These are phyloP conservation scores for Phytoseiulus persimilis DNA, from an alignment of 2,888 invertebrate genomes.

Conservation along the genomic window DNA sequence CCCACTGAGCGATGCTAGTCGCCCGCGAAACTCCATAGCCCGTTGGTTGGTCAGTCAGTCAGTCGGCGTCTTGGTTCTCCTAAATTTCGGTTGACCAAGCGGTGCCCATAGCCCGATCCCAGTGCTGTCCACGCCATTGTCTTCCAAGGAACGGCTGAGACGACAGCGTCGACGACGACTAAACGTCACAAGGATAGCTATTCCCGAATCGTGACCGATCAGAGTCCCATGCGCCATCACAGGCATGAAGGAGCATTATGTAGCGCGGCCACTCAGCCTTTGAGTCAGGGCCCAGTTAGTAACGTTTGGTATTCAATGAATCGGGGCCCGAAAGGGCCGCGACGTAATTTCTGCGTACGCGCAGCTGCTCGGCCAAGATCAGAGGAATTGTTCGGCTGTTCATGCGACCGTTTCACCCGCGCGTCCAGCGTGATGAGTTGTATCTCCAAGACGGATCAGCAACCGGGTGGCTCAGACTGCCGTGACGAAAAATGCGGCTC, in stretches of 20 bases:
- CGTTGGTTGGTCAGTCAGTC: background rate
- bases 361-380: background rate
- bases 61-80: too few species aligned
- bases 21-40: background rate
- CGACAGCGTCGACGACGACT: background rate
- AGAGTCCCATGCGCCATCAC: background rate
- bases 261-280: background rate
- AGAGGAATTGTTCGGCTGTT: background rate
- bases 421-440: background rate
- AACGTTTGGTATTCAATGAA: background rate
- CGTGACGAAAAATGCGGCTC: background rate
- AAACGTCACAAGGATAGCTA: conserved; percentile 5
- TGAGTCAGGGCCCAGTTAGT: background rate
- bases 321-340: background rate
- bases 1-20: background rate
- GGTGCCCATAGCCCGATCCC: background rate
- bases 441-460: background rate
- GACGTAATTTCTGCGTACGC: background rate
- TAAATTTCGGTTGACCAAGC: too few species aligned
- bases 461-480: background rate
- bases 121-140: background rate
- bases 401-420: background rate
- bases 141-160: background rate
- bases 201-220: background rate
- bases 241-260: background rate